Evolutionary conservation across 2,888 invertebrate species (phyloP).

Genomic region (Caprella mutica): DNA sequence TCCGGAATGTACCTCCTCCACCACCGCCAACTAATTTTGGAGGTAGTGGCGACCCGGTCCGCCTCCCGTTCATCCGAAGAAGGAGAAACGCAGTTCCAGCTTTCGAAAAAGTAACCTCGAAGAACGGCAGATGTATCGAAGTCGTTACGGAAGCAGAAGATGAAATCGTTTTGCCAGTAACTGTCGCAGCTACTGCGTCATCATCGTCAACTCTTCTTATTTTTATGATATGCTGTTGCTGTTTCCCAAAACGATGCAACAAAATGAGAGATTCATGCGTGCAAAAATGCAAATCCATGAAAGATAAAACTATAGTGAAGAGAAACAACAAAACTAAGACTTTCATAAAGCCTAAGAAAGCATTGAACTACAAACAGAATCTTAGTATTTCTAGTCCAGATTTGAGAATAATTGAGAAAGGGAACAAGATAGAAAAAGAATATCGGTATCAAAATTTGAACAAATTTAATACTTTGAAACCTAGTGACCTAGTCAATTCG

Average conservation of each 20-base stretch:
- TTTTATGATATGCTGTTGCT: conserved; percentile 33
- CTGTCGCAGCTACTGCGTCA: conserved; percentile 34
- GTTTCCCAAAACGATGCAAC: conserved; percentile 23
- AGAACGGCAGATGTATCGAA: conserved; percentile 24
- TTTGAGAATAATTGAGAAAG: background rate
- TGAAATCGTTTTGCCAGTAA: conserved; percentile 34
- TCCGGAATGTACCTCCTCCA: conserved; percentile 2
- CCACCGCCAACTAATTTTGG: background rate
- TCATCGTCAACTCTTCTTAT: conserved; percentile 33
- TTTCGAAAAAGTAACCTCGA: background rate
- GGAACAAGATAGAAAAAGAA: background rate
- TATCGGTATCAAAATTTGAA: conserved; percentile 7
- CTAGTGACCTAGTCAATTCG: background rate
- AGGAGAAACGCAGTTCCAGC: background rate
- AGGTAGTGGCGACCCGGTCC: background rate
- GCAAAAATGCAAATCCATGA: conserved; percentile 1
- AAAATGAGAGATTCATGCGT: conserved; percentile 5
- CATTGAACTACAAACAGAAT: background rate
- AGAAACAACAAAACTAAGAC: conserved; percentile 3
- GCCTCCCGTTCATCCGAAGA: background rate
- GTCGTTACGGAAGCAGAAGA: conserved; percentile 24
- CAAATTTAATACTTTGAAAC: conserved; percentile 2
- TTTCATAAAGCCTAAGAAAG: background rate
- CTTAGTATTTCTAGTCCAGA: background rate
- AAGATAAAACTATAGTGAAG: background rate